A percentile compares a stretch with the other conserved stretches of the same genome.
Conservation (phyloP, 2,888 invertebrate genomes). For the Pinctada fucata region DNA sequence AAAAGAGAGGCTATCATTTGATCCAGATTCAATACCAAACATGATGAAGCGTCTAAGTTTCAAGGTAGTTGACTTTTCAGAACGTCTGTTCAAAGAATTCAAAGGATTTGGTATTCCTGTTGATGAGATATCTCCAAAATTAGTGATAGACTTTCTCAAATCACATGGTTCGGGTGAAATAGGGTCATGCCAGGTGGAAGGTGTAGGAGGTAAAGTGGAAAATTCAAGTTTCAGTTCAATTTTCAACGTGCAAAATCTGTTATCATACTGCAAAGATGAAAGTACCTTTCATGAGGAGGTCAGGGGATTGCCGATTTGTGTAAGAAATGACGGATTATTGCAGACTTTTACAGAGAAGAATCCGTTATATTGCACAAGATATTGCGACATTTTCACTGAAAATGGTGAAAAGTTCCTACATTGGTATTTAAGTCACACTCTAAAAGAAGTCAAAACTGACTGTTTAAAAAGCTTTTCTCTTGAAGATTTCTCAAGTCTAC, state of each 20-base stretch:
- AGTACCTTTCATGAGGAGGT: neutral
- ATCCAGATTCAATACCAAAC: neutral
- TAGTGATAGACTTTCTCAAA: conserved; percentile 38
- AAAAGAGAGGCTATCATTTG: too few relatives aligned
- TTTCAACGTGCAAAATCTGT: conserved; percentile 3
- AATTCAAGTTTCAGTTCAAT: conserved; percentile 23
- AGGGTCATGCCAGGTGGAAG: neutral
- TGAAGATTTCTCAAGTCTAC: neutral
- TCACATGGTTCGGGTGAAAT: neutral
- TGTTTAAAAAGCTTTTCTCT: conserved; percentile 2
- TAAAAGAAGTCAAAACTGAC: neutral
- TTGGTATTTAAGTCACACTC: too few relatives aligned
- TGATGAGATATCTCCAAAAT: conserved; percentile 21
- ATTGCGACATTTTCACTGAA: neutral
- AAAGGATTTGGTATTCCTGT: conserved; percentile 18
- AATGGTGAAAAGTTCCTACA: neutral
- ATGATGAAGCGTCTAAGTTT: conserved; percentile 35
- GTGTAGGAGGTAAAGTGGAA: conserved; percentile 4
- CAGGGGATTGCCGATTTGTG: neutral
- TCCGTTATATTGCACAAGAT: neutral
- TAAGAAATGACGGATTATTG: neutral
- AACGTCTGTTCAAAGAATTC: conserved; percentile 24
- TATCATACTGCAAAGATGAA: conserved; percentile 31
- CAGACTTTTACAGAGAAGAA: neutral
- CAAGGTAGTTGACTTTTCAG: conserved; percentile 36